These are phyloP conservation scores for Archivesica marissinica DNA, from an alignment of 1,140 invertebrate species.

Conservation along the genomic window DNA sequence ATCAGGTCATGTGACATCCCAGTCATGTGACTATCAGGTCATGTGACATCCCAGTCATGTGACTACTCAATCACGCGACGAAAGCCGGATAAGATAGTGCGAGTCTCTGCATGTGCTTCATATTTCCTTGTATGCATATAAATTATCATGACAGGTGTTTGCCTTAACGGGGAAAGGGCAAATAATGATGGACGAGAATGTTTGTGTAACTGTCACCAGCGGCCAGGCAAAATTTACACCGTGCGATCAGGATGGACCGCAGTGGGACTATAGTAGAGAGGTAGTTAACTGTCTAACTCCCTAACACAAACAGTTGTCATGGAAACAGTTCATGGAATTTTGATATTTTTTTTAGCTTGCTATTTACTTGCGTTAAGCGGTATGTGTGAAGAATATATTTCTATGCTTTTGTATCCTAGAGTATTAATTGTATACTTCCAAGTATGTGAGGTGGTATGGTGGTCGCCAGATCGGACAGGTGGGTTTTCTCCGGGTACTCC, in stretches of 20 bases:
- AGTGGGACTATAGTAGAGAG: slow-evolving; percentile 78
- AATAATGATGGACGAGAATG: slow-evolving; percentile 97
- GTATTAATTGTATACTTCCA: too few relatives aligned
- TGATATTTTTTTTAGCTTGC: background rate
- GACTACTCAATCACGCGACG: too few relatives aligned
- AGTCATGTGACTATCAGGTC: too few relatives aligned
- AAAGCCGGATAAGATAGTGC: slow-evolving; percentile 1
- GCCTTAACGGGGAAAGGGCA: slow-evolving; percentile 98
- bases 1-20: too few relatives aligned
- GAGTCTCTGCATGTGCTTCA: slow-evolving; percentile 26
- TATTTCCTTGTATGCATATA: slow-evolving; percentile 34
- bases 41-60: too few relatives aligned
- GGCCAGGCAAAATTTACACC: slow-evolving; percentile 64
- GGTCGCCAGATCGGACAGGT: too few relatives aligned
- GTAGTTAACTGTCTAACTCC: slow-evolving; percentile 59
- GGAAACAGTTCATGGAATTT: background rate
- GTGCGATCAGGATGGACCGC: slow-evolving; percentile 65
- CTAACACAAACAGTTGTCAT: background rate
- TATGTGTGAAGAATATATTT: too few relatives aligned
- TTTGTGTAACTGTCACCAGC: slow-evolving; percentile 71
- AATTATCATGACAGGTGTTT: slow-evolving; percentile 88
- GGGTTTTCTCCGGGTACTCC: too few relatives aligned
- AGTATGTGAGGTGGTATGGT: too few relatives aligned
- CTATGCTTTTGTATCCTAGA: too few relatives aligned
- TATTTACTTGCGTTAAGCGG: background rate